Percentiles rank a stretch among this genome's conserved stretches.
These are phyloP conservation scores for Crocidura indochinensis DNA, from an alignment of 2,797 vertebrate species.

Conservation along the genomic window DNA sequence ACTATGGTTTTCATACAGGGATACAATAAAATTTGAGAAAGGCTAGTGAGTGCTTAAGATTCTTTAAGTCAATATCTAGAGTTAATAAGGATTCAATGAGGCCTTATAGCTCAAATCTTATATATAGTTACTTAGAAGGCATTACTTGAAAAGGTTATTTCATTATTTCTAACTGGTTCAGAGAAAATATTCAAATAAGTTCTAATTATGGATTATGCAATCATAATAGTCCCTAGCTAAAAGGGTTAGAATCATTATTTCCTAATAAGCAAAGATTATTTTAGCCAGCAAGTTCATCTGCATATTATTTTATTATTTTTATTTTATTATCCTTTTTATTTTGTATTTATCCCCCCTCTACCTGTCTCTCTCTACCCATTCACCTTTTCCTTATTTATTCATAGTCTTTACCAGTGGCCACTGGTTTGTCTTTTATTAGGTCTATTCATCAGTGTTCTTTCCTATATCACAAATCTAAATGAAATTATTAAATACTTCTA, in stretches of 20 bases:
- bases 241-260: conserved; percentile 48
- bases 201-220: conserved; percentile 10
- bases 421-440: no score
- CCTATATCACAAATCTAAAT: no score
- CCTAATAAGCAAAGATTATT: conserved; percentile 49
- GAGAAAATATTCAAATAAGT: conserved; percentile 28
- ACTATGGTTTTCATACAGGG: not conserved
- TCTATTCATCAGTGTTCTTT: no score
- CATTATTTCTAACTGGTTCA: conserved; percentile 36
- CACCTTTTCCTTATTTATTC: no score
- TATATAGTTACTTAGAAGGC: conserved; percentile 15
- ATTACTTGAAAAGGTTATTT: conserved; percentile 59
- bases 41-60: conserved; percentile 12
- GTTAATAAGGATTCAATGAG: conserved; percentile 39
- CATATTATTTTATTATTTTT: conserved; percentile 48
- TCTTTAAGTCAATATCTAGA: conserved; percentile 54
- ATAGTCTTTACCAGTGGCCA: no score
- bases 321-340: no score
- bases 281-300: conserved; percentile 19
- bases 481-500: no score
- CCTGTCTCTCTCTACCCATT: no score
- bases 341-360: no score
- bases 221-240: conserved; percentile 17
- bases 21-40: conserved; percentile 71
- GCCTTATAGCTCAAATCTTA: conserved; percentile 28